These are phyloP conservation scores for Frankliniella fusca DNA, from an alignment of 2,888 invertebrate species.

Conservation along the genomic window DNA sequence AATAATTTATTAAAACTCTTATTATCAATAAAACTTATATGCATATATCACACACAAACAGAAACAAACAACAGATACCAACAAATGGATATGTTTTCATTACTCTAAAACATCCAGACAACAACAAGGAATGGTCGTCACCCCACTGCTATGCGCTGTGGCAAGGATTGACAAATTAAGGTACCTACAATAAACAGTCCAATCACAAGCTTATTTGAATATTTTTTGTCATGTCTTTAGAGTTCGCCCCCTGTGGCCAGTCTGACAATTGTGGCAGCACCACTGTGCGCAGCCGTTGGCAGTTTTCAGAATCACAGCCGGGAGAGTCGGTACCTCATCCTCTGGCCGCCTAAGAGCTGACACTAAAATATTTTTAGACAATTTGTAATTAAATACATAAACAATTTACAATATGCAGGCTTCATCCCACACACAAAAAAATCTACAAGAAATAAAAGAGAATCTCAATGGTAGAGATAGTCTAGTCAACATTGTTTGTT, in stretches of 20 bases:
- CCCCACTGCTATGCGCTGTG: slow-evolving; percentile 24
- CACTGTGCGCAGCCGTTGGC: slow-evolving; percentile 37
- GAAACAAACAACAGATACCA: slow-evolving; percentile 38
- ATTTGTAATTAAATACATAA: slow-evolving; percentile 34
- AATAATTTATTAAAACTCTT: slow-evolving; percentile 33
- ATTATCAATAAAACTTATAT: slow-evolving; percentile 34
- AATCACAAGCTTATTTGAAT: slow-evolving; percentile 29
- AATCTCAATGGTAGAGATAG: slow-evolving; percentile 3
- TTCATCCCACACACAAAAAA: slow-evolving; percentile 35
- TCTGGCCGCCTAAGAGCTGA: slow-evolving; percentile 33
- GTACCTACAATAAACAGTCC: slow-evolving; percentile 24
- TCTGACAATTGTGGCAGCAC: slow-evolving; percentile 28
- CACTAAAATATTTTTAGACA: slow-evolving; percentile 33
- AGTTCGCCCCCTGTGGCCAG: slow-evolving; percentile 34
- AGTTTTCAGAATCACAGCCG: slow-evolving; percentile 42
- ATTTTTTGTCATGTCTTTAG: slow-evolving; percentile 34
- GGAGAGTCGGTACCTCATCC: slow-evolving; percentile 37
- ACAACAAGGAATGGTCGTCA: slow-evolving; percentile 40
- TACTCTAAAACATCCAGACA: slow-evolving; percentile 38
- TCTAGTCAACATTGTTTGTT: slow-evolving; percentile 27
- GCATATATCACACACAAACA: slow-evolving; percentile 35
- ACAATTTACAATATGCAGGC: slow-evolving; percentile 31
- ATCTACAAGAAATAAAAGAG: slow-evolving; percentile 35
- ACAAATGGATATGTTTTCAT: slow-evolving; percentile 39
- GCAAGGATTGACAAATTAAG: slow-evolving; percentile 21